Conservation (phyloP, 2,888 invertebrate genomes). For the Harpagoxenus sublaevis region DNA sequence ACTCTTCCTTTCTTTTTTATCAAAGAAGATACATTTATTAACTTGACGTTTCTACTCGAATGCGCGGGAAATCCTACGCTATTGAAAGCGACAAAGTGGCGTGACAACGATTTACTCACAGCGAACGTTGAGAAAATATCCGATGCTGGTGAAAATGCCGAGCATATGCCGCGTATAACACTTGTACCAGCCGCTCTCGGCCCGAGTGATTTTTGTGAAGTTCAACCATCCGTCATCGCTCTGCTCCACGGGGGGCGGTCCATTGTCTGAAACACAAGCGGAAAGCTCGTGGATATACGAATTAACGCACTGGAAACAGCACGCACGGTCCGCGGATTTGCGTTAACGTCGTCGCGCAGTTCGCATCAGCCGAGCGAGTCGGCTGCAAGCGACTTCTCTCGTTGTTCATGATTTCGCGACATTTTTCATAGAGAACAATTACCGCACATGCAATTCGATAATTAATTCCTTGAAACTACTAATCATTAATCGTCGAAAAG, state of each 20-base stretch:
- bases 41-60: neutral
- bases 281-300: conserved; percentile 63
- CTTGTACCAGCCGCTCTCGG: conserved; percentile 97
- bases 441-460: neutral
- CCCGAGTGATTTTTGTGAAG: conserved; percentile 92
- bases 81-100: conserved; percentile 50
- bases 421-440: conserved; percentile 21
- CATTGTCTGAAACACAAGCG: conserved; percentile 83
- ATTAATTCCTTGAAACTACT: conserved; percentile 3
- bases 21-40: conserved; percentile 39
- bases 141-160: conserved; percentile 95
- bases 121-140: conserved; percentile 95
- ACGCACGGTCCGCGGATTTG: conserved; percentile 56
- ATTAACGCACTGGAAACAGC: conserved; percentile 70
- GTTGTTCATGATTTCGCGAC: conserved; percentile 27
- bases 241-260: conserved; percentile 88
- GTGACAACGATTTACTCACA: conserved; percentile 89
- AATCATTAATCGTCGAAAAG: neutral
- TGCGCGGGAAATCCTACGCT: conserved; percentile 25
- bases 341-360: conserved; percentile 58
- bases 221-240: conserved; percentile 93
- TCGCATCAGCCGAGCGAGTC: conserved; percentile 50
- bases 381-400: conserved; percentile 30
- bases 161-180: conserved; percentile 94
- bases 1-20: neutral